Base-by-base conservation (phyloP, 2,113 vertebrate genomes). In the Edolisoma coerulescens region DNA sequence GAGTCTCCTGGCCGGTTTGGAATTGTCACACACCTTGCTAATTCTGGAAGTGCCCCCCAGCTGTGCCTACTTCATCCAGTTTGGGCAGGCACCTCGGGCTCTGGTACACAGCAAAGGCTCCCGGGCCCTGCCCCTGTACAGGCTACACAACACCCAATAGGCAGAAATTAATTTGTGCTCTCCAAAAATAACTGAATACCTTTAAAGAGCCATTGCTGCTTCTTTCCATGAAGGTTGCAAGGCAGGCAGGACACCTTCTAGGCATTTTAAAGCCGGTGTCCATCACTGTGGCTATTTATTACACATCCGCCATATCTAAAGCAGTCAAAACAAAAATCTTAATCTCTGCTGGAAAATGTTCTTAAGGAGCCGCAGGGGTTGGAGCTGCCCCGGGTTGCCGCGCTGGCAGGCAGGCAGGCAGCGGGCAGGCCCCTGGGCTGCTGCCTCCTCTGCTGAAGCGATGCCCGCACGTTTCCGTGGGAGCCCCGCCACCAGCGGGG, bases 1-100 rank as follows among this genome's bases (percentile, higher is more conserved):
- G 0, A 32, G 56, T 19, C 19, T 63, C 9, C 61, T 2, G 1
- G 2, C 11, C 0, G 0, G 9, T 23, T 5, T 45, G 16, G 44
- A 37, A 16, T 2, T 49, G 50, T 0, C 1, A 28, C 44, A 53
- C 56, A 39, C 37, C 18, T 22, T 45, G 52, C 12, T 67, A 22
- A 50, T n/a, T 52, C 42, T 59, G 74, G 24, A 81, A 91, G 44
- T 24, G 24, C 5, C n/a, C 37, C 39, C 27, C 16, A 24, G 2
- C 13, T 3, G 1, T 39, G 23, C 47, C 76, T 19, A 0, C 27
- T 75, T 24, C n/a, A 4, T 9, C 49, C 1, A 1, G 22, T 52
- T 57, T 24, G 63, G 44, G 28, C 7, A 2, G 9, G 28, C 17
- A 69, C 7, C n/a, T 4, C 0, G 3, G n/a, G 32, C 35, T 75